A percentile compares a stretch with the other conserved stretches of the same genome.
Conservation (phyloP, 2,797 vertebrate species). For the Oceanodroma leucorhoa region DNA sequence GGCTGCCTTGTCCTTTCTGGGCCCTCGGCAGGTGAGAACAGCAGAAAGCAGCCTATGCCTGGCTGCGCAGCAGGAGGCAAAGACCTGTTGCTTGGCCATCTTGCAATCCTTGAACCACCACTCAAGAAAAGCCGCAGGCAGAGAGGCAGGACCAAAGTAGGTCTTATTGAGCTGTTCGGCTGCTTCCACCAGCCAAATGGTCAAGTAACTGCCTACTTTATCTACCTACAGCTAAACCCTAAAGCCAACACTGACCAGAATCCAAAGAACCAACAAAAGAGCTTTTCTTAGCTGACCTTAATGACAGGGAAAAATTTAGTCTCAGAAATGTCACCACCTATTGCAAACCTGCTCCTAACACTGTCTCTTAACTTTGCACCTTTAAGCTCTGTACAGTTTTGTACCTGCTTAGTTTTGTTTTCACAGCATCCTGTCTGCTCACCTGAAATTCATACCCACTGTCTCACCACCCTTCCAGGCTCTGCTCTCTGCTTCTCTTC, state of each 20-base stretch:
- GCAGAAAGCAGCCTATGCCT: neutral
- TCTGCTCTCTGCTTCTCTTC: neutral
- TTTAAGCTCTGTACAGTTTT: neutral
- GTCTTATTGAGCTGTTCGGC: neutral
- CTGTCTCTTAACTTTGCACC: neutral
- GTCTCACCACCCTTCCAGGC: neutral
- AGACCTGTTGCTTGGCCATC: neutral
- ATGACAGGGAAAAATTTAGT: neutral
- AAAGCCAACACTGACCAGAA: neutral
- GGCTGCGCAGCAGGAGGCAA: neutral
- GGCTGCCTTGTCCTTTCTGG: neutral
- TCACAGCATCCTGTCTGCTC: neutral
- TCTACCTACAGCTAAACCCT: neutral
- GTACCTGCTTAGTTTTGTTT: neutral
- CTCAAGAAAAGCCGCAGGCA: neutral
- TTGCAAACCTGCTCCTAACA: neutral
- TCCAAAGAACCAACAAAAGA: neutral
- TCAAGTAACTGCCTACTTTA: neutral
- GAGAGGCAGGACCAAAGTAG: neutral
- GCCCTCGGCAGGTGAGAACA: rapidly evolving
- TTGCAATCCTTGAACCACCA: neutral
- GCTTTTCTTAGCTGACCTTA: neutral
- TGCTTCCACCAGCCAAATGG: neutral
- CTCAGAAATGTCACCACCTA: neutral
- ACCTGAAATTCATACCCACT: neutral